phyloP scores from a whole-genome alignment of 1,140 invertebrate genomes.

The Glomeris maerens region DNA sequence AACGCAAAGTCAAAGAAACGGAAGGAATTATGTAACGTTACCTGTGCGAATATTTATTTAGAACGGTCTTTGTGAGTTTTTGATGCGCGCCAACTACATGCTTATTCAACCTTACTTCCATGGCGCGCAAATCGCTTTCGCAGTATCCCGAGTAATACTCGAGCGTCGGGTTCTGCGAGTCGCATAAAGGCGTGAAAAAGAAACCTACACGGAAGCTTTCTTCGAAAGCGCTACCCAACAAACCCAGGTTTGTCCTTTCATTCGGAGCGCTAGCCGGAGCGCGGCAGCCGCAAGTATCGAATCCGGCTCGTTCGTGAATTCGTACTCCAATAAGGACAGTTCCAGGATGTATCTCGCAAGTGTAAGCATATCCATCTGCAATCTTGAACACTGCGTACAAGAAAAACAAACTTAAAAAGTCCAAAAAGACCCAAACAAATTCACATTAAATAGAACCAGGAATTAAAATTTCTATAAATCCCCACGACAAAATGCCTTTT shows the following conservation, averaged over 20 bases:
- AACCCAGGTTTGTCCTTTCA: constrained; percentile 50
- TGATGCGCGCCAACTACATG: constrained; percentile 57
- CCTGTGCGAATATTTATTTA: constrained; percentile 89
- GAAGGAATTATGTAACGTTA: constrained; percentile 32
- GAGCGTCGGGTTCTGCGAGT: constrained; percentile 56
- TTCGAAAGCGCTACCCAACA: neutral
- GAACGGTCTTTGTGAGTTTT: constrained; percentile 62
- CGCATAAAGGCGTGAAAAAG: neutral
- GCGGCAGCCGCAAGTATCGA: constrained; percentile 76
- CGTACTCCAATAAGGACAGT: constrained; percentile 81
- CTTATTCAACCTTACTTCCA: constrained; percentile 57
- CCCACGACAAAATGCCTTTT: no score
- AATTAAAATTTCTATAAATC: no score
- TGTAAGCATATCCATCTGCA: constrained; percentile 82
- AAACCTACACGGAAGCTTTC: neutral
- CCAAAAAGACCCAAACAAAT: no score
- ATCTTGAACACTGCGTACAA: constrained; percentile 55
- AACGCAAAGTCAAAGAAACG: constrained; percentile 12
- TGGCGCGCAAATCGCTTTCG: constrained; percentile 52
- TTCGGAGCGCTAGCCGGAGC: constrained; percentile 68
- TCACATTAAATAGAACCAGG: constrained; percentile 5
- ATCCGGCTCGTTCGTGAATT: constrained; percentile 58
- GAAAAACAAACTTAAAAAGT: constrained; percentile 21
- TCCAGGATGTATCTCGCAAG: constrained; percentile 88
- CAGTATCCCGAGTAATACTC: constrained; percentile 75